These are phyloP conservation scores for Abramis brama DNA, from an alignment of 2,113 vertebrate genomes.

Conservation along the genomic window DNA sequence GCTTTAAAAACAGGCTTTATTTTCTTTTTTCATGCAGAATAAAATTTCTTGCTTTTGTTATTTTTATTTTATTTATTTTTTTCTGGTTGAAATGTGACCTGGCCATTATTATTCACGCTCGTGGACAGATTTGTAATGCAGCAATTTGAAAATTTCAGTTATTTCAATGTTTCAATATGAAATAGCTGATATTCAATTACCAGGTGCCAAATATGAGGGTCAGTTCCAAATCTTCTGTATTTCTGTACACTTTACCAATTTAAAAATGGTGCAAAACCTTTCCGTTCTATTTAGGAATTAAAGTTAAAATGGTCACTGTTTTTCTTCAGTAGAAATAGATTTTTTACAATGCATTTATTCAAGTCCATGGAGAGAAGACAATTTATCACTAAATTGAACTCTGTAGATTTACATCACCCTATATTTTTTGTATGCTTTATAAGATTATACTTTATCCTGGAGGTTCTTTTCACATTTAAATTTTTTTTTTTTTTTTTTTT, in stretches of 20 bases:
- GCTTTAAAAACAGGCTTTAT: neutral
- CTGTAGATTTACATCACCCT: constrained; percentile 17
- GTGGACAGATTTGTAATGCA: neutral
- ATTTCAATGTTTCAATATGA: neutral
- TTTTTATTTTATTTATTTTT: no score
- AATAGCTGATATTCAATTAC: neutral
- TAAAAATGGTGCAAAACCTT: neutral
- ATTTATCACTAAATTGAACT: constrained; percentile 21
- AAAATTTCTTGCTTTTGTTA: neutral
- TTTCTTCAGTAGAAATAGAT: neutral
- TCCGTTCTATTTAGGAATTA: neutral
- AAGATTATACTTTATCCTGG: constrained; percentile 59
- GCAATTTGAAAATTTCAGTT: neutral
- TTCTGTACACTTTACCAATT: neutral
- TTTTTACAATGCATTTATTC: constrained; percentile 9
- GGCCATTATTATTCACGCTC: neutral
- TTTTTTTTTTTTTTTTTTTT: neutral
- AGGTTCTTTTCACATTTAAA: constrained; percentile 63
- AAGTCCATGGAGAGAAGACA: constrained; percentile 45
- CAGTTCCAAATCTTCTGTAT: neutral
- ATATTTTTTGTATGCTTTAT: constrained; percentile 54
- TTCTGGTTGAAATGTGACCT: neutral
- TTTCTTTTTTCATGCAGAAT: neutral
- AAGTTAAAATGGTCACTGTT: neutral
- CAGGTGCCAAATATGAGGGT: constrained; percentile 48